Evolutionary conservation across 2,797 vertebrate genomes (phyloP).

Genomic region (Lates japonicus): DNA sequence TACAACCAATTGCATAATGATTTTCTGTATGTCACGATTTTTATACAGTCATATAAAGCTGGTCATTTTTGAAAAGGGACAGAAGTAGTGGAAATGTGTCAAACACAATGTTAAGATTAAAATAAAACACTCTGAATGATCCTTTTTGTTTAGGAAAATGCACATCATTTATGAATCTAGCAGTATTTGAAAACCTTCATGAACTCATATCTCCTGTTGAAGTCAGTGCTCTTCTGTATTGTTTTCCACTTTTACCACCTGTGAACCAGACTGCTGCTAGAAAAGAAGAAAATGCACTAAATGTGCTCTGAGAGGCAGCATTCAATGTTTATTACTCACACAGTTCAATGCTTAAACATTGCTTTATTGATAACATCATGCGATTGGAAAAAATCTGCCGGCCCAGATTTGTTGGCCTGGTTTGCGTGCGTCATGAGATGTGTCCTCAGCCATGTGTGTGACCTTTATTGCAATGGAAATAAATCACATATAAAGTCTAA

Average conservation of each 20-base stretch:
- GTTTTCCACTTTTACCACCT: neutral
- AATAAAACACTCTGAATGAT: neutral
- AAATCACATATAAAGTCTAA: constrained; percentile 81
- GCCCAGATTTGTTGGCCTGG: neutral
- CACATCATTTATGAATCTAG: too few species aligned
- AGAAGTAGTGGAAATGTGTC: neutral
- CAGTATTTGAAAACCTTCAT: neutral
- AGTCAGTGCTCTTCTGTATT: neutral
- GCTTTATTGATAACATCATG: constrained; percentile 17
- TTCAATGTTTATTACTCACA: constrained; percentile 12
- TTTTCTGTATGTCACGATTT: neutral
- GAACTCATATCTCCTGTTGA: neutral
- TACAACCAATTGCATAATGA: neutral
- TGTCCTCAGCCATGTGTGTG: constrained; percentile 42
- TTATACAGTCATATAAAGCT: neutral
- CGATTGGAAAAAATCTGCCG: neutral
- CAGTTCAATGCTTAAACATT: constrained; percentile 6
- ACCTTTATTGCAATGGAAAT: constrained; percentile 74
- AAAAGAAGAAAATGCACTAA: neutral
- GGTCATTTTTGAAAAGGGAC: neutral
- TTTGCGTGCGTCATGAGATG: constrained; percentile 2
- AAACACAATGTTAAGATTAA: neutral
- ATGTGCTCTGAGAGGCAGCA: neutral
- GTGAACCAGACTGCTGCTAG: neutral
- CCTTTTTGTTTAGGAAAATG: too few species aligned